These are phyloP conservation scores for Lithobates sylvaticus DNA, from an alignment of 2,797 vertebrate species.

Conservation along the genomic window DNA sequence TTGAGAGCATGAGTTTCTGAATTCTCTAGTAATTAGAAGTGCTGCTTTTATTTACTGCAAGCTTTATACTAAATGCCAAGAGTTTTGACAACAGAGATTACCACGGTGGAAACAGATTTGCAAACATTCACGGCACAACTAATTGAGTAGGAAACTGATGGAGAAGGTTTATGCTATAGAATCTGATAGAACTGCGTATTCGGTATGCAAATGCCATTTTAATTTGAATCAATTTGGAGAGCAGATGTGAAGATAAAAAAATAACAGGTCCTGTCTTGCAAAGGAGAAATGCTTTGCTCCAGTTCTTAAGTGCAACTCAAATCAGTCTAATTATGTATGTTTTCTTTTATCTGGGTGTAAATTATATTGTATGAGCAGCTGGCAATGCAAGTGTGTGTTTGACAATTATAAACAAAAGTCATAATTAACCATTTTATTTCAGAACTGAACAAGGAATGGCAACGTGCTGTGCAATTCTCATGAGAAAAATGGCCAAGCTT, in stretches of 20 bases:
- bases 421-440: constrained; percentile 61
- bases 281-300: constrained; percentile 60
- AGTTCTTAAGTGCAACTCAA: constrained; percentile 57
- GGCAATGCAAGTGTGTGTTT: constrained; percentile 50
- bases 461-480: constrained; percentile 20
- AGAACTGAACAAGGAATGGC: constrained; percentile 16
- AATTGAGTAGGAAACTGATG: constrained; percentile 58
- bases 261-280: constrained; percentile 55
- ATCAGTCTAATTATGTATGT: constrained; percentile 61
- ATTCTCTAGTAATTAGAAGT: constrained; percentile 25
- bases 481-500: constrained; percentile 23
- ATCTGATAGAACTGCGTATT: constrained; percentile 47
- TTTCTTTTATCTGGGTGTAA: constrained; percentile 60
- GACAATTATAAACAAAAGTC: constrained; percentile 60
- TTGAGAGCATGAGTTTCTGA: not conserved
- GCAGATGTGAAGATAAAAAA: constrained; percentile 64
- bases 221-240: constrained; percentile 54
- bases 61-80: constrained; percentile 33
- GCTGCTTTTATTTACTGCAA: constrained; percentile 48
- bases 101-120: constrained; percentile 50
- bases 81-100: constrained; percentile 61
- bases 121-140: constrained; percentile 48
- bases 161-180: constrained; percentile 59
- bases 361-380: constrained; percentile 62
- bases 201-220: constrained; percentile 57